These are phyloP conservation scores for Zelostemma sp. DNA, from an alignment of 1,140 invertebrate species.

Conservation along the genomic window DNA sequence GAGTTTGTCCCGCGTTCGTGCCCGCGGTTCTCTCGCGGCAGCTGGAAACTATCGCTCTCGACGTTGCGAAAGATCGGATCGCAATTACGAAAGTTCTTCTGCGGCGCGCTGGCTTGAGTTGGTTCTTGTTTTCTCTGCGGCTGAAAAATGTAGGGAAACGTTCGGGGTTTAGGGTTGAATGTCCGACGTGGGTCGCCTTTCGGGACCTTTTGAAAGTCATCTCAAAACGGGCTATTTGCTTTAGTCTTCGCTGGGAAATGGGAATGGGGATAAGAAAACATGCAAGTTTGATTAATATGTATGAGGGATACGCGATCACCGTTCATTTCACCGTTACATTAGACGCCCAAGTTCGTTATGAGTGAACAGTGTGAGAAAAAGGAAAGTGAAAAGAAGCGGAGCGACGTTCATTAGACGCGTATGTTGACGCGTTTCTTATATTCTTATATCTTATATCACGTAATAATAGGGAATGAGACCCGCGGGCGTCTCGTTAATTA, in stretches of 20 bases:
- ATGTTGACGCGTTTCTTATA: too few species aligned
- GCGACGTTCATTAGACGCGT: not conserved
- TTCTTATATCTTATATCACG: not conserved
- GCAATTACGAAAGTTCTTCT: conserved; percentile 32
- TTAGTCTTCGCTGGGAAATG: not conserved
- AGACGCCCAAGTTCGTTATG: conserved; percentile 5
- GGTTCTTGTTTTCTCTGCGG: not conserved
- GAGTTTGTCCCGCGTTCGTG: conserved; percentile 8
- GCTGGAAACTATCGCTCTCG: conserved; percentile 19
- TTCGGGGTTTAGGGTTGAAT: not conserved
- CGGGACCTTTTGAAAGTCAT: not conserved
- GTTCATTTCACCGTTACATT: conserved; percentile 30
- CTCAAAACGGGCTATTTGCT: not conserved
- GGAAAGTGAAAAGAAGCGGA: conserved; percentile 26
- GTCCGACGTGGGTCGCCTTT: not conserved
- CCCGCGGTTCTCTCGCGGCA: not conserved
- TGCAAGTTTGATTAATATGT: conserved; percentile 22
- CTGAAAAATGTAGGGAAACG: not conserved
- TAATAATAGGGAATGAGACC: too few species aligned
- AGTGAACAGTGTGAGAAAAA: conserved; percentile 23
- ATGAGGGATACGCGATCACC: conserved; percentile 22
- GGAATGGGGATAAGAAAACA: not conserved
- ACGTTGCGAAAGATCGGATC: conserved; percentile 36
- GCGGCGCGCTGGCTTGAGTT: not conserved
- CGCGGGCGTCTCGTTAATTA: too few species aligned